Conservation (phyloP, 2,113 vertebrate species). For the Actenoides lindsayi region DNA sequence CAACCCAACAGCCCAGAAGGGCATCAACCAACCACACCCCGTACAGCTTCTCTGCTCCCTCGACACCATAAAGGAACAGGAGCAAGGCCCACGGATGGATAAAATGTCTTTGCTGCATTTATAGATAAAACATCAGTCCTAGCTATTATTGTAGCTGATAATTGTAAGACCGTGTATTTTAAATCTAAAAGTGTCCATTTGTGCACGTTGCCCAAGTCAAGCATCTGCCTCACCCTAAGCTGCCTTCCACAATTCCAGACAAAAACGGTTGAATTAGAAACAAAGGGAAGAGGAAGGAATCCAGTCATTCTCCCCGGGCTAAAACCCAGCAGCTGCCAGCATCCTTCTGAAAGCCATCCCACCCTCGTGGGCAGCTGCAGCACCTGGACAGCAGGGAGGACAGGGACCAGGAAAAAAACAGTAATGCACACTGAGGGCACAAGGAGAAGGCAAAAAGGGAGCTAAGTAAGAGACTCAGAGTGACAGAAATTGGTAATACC, state of each 20-base stretch:
- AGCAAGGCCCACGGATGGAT: rapidly evolving
- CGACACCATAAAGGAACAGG: not conserved
- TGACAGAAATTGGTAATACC: not conserved
- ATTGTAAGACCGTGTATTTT: rapidly evolving
- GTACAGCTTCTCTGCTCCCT: not conserved
- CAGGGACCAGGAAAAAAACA: not conserved
- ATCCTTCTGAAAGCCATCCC: not conserved
- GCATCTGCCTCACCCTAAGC: not conserved
- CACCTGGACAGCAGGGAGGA: not conserved
- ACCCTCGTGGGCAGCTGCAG: rapidly evolving
- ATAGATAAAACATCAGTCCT: not conserved
- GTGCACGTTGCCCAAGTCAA: not conserved
- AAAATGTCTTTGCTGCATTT: not conserved
- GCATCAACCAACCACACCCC: not conserved
- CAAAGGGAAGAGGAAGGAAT: not conserved
- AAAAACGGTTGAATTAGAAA: not conserved
- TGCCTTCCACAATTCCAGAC: not conserved
- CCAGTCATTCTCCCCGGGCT: not conserved
- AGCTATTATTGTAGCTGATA: not conserved
- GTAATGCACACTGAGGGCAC: not conserved
- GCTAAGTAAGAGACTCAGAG: not conserved
- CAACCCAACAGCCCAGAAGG: not conserved
- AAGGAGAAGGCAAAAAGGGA: not conserved
- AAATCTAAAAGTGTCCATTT: not conserved
- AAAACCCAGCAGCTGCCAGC: not conserved